Evolutionary conservation across 2,113 vertebrate genomes (phyloP), one percentile per base, ranked within the genome.

Genomic region (Leucoraja erinaceus): DNA sequence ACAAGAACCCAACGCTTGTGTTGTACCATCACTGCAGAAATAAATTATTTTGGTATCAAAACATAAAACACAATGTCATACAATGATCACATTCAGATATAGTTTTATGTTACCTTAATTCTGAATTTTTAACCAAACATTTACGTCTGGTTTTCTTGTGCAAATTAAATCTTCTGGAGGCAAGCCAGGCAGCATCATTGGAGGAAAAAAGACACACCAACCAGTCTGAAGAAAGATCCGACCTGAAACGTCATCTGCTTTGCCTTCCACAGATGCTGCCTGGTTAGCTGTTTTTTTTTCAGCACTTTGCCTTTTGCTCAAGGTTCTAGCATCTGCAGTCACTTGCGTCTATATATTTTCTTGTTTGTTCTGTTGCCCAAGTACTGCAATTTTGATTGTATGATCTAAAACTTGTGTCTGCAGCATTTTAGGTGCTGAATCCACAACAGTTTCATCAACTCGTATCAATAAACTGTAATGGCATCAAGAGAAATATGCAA

Each of bases 1-100:
- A 95, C 98, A 99, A 16, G 97, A 97, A 0, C 98, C 97, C 74
- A 99, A 94, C 0, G 98, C 96, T 93, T 99, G 98, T 0, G 96
- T 97, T 93, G 96, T 94, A 91, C 99, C 99, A 93, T 99, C 98
- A 70, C 99, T 99, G 94, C 12, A 93, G 63, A 72, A 93, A 83
- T 54, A 14, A 88, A 59, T 91, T 47, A 91, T 47, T 47, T 0
- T n/a, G 31, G 31, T 70, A 18, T 68, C 18, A 38, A 70, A 16
- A 78, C 61, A 54, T 2, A 93, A 93, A 72, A 93, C 94, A 94
- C 93, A 59, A 92, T 74, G 92, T 78, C 54, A n/a, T 16, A 20
- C n/a, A 38, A 66, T 77, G 47, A 84, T 25, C 81, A 74, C 12
- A 25, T 12, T 54, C 5, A 8, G 0, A 8, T 38, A 6, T 12